phyloP scores from a whole-genome alignment of 2,797 vertebrate species.

The Hydrolagus colliei region DNA sequence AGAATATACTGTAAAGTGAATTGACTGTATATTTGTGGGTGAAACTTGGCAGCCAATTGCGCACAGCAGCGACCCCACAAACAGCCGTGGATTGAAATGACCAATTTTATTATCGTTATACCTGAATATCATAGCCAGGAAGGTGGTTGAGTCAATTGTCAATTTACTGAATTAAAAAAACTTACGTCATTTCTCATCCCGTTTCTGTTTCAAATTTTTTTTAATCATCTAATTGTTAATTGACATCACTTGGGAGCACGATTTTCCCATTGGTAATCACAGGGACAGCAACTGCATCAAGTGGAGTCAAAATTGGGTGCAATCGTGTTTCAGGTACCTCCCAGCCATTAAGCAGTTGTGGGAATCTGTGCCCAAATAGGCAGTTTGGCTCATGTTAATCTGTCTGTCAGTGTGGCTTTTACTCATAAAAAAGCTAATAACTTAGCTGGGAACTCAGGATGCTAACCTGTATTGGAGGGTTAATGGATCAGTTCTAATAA shows the following conservation, averaged over 20 bases:
- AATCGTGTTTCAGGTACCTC: not conserved
- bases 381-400: no score
- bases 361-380: not conserved
- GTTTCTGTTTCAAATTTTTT: not conserved
- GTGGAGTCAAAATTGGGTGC: no score
- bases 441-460: not conserved
- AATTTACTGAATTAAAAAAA: constrained; percentile 15
- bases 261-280: no score
- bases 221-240: not conserved
- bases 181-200: not conserved
- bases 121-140: not conserved
- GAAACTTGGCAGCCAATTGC: no score
- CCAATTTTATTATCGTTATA: not conserved
- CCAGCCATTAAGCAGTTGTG: not conserved
- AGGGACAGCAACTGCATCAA: no score
- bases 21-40: no score
- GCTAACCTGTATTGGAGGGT: not conserved
- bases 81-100: no score
- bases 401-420: no score
- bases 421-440: no score
- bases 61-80: no score
- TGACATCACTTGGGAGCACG: not conserved
- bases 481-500: not conserved
- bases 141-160: not conserved
- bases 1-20: no score